Conservation (phyloP, 2,113 vertebrate genomes). For the Ctenomys sociabilis region DNA sequence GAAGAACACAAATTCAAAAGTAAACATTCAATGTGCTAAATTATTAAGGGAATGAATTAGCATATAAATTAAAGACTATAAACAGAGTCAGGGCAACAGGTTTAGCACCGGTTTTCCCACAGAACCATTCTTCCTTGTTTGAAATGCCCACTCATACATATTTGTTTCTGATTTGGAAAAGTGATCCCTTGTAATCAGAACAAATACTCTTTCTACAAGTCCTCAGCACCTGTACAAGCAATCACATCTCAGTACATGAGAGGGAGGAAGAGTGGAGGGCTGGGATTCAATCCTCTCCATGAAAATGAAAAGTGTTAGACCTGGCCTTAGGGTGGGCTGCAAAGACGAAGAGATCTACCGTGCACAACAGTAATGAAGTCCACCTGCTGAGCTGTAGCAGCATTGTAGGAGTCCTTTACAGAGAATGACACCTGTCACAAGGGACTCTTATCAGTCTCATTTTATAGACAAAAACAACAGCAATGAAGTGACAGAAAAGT, state of each 20-base stretch:
- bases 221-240: not conserved
- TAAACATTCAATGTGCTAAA: slow-evolving; percentile 10
- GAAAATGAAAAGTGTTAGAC: not conserved
- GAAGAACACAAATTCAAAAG: not conserved
- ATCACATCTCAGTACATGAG: not conserved
- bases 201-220: not conserved
- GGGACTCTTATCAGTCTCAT: not conserved
- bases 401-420: not conserved
- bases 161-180: not conserved
- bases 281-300: not conserved
- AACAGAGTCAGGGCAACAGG: not conserved
- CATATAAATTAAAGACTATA: not conserved
- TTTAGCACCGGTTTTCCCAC: not conserved
- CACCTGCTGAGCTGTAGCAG: not conserved
- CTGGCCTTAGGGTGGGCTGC: not conserved
- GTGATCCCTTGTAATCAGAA: not conserved
- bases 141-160: not conserved
- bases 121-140: not conserved
- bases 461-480: not conserved
- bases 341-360: not conserved
- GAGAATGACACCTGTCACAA: not conserved
- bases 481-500: not conserved
- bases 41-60: slow-evolving; percentile 34
- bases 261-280: not conserved
- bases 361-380: not conserved